Evolutionary conservation across 2,113 vertebrate species (phyloP), one percentile per base, ranked within the genome.

Genomic region (Amazona guildingii): DNA sequence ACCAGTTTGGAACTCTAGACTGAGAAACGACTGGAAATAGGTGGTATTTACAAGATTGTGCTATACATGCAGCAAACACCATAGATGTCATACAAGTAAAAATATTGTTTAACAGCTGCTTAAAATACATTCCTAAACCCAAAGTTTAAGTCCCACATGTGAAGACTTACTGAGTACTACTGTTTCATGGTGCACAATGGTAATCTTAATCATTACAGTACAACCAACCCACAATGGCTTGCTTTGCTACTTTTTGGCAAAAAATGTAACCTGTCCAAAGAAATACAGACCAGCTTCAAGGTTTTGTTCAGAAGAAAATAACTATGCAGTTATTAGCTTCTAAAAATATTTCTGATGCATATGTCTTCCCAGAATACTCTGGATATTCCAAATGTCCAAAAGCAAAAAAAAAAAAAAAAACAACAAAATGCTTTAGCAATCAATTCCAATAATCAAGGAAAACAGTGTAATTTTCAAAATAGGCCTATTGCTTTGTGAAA

Each of bases 401-500:
- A 84, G 66, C 48, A 93, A 92, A 90, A 64, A 93, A 88, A 61
- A 94, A 37, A 37, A 37, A 37, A 37, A 9, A 9, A 9, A 37
- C n/a, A 37, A 37, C 37, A 37, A 37, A 88, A 95, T 48, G 20
- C 15, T 72, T 52, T 3, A 78, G 24, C 44, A 91, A 78, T 78
- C 72, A 93, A 68, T 69, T 82, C 37, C 64, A 93, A 79, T 90
- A 82, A 92, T 76, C 39, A 82, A 27, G 27, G 48, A 92, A 94
- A 96, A 86, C 3, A 69, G 57, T 44, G 48, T 54, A n/a, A 86
- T 91, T 93, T 90, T 92, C 83, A 86, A 81, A 92, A 95, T 25
- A 66, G 69, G 37, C 9, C 61, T 79, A 67, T 39, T 78, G 48
- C 52, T 89, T 94, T 93, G 44, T 69, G 62, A 82, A 86, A 57